Base-by-base conservation (phyloP, 2,113 vertebrate species). In the Chaetura pelagica region DNA sequence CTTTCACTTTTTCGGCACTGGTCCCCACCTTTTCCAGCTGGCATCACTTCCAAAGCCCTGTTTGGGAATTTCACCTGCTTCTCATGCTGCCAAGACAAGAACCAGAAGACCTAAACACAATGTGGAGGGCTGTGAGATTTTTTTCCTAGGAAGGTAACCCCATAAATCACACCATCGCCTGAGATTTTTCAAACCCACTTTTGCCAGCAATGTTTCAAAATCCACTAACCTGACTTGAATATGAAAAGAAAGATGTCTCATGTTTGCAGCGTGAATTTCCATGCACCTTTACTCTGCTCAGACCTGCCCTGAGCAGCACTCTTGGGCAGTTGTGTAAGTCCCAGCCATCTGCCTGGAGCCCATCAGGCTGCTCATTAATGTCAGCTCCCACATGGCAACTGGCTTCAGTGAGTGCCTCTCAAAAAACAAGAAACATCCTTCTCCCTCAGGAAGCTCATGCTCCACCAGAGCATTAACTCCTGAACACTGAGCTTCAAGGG, bases 291-390 rank as follows among this genome's bases (percentile, higher is more conserved):
- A 22, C 57, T 34, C 44, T 32, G 51, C 85, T 78, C 19, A 71
- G 69, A 32, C 29, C 14, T 0, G 0, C 1, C 1, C 9, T 24
- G 40, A 64, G 83, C 83, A 67, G 52, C 1, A 0, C 57, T 46
- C 38, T 51, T 6, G 10, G 66, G 69, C 57, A 90, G 67, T 19
- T 85, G 67, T 58, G 9, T 1, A 27, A 90, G 75, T 29, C 49
- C 29, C 91, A 93, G 72, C 63, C 71, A 83, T 38, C 58, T 76
- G 83, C 49, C 67, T 20, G 26, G 54, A 88, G 86, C 63, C 54
- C 54, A 18, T 27, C 38, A 44, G 54, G 63, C 66, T 57, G 44
- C 54, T 93, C 49, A 22, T 72, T n/a, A 68, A 86, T 22, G 72
- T 32, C 91, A 83, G 71, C 48, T 87, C 91, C 75, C 51, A 59